Conservation (phyloP, 2,113 vertebrate species). For the rabbit (Oryctolagus cuniculus) region DNA sequence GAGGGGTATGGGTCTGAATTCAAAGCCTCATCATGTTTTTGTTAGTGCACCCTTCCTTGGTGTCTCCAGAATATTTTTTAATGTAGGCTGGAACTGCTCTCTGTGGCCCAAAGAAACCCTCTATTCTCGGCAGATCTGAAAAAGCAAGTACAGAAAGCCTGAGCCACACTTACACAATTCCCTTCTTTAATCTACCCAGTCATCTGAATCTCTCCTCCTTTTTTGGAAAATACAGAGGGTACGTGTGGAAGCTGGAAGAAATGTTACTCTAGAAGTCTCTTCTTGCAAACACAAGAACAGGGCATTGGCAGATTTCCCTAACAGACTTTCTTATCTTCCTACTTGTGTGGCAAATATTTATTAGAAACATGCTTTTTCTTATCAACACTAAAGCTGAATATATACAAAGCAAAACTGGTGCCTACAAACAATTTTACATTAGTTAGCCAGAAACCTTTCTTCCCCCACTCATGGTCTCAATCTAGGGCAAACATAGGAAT, state of each 20-base stretch:
- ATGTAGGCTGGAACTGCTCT: background rate
- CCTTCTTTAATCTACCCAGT: background rate
- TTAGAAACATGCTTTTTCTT: conserved; percentile 15
- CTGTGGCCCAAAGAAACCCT: background rate
- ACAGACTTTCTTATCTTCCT: background rate
- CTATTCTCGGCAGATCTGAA: background rate
- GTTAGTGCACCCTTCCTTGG: background rate
- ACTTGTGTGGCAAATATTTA: conserved; percentile 2
- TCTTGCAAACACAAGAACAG: background rate
- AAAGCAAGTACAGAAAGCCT: background rate
- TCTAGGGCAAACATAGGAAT: background rate
- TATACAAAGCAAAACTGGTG: background rate
- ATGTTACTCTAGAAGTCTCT: background rate
- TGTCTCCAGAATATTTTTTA: background rate
- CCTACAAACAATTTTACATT: background rate
- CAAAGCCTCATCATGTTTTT: background rate
- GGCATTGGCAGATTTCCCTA: background rate
- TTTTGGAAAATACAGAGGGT: background rate
- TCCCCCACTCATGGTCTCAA: background rate
- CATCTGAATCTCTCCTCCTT: background rate
- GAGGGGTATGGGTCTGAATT: background rate
- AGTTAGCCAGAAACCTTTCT: background rate
- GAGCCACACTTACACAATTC: background rate
- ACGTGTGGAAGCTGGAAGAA: background rate
- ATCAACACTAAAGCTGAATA: background rate